These are phyloP conservation scores for Drosophila setosimentum DNA, from an alignment of 2,888 invertebrate genomes.

Conservation along the genomic window DNA sequence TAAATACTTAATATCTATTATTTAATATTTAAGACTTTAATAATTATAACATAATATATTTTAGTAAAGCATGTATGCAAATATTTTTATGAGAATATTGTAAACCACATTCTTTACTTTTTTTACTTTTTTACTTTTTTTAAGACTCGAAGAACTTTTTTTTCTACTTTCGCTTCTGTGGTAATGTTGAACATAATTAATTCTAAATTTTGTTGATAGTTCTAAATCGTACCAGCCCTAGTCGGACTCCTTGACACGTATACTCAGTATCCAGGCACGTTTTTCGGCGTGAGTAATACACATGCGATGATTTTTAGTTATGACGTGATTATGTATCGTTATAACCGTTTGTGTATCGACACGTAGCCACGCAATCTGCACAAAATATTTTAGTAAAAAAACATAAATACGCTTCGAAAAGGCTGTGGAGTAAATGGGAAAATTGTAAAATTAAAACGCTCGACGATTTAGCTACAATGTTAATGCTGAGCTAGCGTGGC, in stretches of 20 bases:
- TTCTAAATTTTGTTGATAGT: slow-evolving; percentile 1
- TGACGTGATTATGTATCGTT: slow-evolving; percentile 95
- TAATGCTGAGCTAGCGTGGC: slow-evolving; percentile 72
- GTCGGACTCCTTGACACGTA: slow-evolving; percentile 91
- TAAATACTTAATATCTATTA: neutral
- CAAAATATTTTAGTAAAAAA: slow-evolving; percentile 23
- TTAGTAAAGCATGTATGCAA: neutral
- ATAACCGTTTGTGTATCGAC: slow-evolving; percentile 96
- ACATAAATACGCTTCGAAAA: slow-evolving; percentile 12
- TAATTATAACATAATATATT: neutral
- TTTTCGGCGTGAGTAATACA: slow-evolving; percentile 92
- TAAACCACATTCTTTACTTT: too few relatives aligned
- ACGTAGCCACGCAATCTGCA: slow-evolving; percentile 95
- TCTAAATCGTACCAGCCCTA: slow-evolving; percentile 87
- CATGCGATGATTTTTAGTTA: slow-evolving; percentile 95
- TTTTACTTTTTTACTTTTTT: too few relatives aligned
- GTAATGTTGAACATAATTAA: too few relatives aligned
- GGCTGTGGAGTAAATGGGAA: slow-evolving; percentile 26
- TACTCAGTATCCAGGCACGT: slow-evolving; percentile 92
- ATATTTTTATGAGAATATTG: neutral
- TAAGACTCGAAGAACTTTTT: neutral
- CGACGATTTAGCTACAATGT: slow-evolving; percentile 54
- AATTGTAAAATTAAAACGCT: slow-evolving; percentile 68
- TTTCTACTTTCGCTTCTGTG: neutral
- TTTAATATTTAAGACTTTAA: neutral